Evolutionary conservation across 2,888 invertebrate genomes (phyloP).

Genomic region (Sinhomidia bicolor): DNA sequence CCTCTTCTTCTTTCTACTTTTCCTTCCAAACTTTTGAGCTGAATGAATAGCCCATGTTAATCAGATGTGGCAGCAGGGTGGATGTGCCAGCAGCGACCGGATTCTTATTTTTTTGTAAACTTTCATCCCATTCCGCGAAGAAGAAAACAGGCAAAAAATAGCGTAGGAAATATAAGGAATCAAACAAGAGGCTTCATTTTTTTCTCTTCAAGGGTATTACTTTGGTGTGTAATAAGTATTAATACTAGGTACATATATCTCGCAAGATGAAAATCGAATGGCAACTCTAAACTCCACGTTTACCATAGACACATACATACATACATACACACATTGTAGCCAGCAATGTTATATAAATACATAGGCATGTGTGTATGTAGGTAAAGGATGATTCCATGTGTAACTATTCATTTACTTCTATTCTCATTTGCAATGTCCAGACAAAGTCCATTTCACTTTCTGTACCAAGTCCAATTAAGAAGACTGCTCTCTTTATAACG

Average conservation of each 20-base stretch:
- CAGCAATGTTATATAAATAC: background rate
- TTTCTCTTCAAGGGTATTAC: background rate
- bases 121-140: background rate
- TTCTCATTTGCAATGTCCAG: conserved; percentile 45
- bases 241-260: background rate
- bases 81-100: conserved; percentile 31
- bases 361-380: background rate
- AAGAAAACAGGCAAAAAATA: conserved; percentile 19
- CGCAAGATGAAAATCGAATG: conserved; percentile 27
- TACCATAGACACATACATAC: background rate
- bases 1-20: conserved; percentile 21
- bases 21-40: conserved; percentile 49
- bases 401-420: conserved; percentile 19
- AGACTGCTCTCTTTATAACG: conserved; percentile 13
- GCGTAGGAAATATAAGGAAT: background rate
- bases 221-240: background rate
- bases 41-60: conserved; percentile 66
- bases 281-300: background rate
- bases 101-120: conserved; percentile 43
- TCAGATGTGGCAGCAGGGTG: conserved; percentile 64
- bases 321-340: background rate
- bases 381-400: too few species aligned
- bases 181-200: conserved; percentile 11
- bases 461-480: conserved; percentile 46
- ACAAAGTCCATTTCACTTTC: conserved; percentile 40